Base-by-base conservation (phyloP, 2,797 vertebrate species). In the Poecilia gillii region DNA sequence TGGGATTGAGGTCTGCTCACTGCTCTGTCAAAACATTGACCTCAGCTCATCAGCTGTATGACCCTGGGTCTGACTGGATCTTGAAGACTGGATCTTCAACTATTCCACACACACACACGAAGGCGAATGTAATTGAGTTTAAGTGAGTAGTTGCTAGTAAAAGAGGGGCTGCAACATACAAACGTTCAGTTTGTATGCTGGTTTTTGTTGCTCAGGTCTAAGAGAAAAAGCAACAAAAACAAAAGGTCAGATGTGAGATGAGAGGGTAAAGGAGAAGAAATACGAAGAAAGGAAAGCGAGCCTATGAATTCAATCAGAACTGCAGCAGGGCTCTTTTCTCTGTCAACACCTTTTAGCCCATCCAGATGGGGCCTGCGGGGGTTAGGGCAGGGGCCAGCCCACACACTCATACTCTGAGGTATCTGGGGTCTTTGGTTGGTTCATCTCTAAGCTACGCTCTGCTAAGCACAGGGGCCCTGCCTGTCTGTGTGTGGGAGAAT, bases 311-410 rank as follows among this genome's bases (percentile, higher is more conserved):
- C 90, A 93, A 94, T 93, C 91, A 91, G 82, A 82, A 85, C 36
- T 88, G 86, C 95, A 96, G 94, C 90, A 92, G 94, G 74, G 76
- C 86, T 85, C 84, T 87, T 74, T 87, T 87, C 91, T 96, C 96
- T 83, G 92, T 96, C 94, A 96, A 89, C 95, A 94, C 91, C 87
- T 94, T 81, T 82, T 81, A 87, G 87, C 77, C 80, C 49, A 9
- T 87, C 85, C 92, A 95, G 92, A 92, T 93, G 92, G 81, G 83
- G 85, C 77, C 83, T 72, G 13, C 28, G 5, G 28, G 73, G 59
- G 79, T 79, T 41, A 23, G 64, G 64, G 64, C 64, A 68, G 64
- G 64, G 64, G 64, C 64, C 64, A 68, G 7, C 33, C 64, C 64
- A 68, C 20, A 68, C 36, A 68, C 86, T 81, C 82, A 84, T 9